A percentile compares a stretch with the other conserved stretches of the same genome.
phyloP scores from a whole-genome alignment of 2,888 invertebrate genomes.

The Apeira syringaria region DNA sequence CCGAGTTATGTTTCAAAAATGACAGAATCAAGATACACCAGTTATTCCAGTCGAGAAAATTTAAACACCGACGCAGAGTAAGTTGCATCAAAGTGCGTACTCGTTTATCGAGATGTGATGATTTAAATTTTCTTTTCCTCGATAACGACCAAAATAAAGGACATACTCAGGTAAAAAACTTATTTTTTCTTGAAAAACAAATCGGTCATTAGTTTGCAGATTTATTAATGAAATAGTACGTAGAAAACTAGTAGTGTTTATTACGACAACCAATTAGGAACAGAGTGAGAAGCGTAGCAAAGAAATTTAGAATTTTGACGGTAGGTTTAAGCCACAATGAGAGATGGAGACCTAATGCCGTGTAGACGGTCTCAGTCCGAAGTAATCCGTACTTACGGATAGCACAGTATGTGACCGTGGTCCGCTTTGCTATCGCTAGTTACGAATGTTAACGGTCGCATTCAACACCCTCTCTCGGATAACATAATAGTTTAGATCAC shows the following conservation, averaged over 20 bases:
- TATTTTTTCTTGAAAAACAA: slow-evolving; percentile 28
- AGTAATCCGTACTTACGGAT: slow-evolving; percentile 3
- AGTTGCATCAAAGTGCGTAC: background rate
- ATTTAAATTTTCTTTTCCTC: slow-evolving; percentile 12
- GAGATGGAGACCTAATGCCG: slow-evolving; percentile 14
- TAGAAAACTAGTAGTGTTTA: slow-evolving; percentile 19
- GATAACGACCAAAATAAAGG: slow-evolving; percentile 6
- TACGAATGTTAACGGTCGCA: slow-evolving; percentile 2
- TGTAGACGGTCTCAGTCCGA: slow-evolving; percentile 8
- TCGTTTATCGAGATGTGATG: too few species aligned
- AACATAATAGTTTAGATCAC: background rate
- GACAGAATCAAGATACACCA: slow-evolving; percentile 15
- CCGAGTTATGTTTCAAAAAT: slow-evolving; percentile 28
- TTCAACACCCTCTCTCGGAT: slow-evolving; percentile 4
- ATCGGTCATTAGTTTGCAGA: slow-evolving; percentile 21
- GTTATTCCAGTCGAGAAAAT: slow-evolving; percentile 4
- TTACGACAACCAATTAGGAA: slow-evolving; percentile 44
- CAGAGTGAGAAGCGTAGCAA: slow-evolving; percentile 31
- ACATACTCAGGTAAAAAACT: slow-evolving; percentile 15
- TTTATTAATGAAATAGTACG: slow-evolving; percentile 13
- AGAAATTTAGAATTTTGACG: slow-evolving; percentile 33
- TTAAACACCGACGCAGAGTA: slow-evolving; percentile 2
- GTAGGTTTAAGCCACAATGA: slow-evolving; percentile 23
- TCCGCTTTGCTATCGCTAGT: background rate
- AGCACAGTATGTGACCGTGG: background rate